Evolutionary conservation across 1,140 invertebrate genomes (phyloP).

Genomic region (Aleiodes sp.): DNA sequence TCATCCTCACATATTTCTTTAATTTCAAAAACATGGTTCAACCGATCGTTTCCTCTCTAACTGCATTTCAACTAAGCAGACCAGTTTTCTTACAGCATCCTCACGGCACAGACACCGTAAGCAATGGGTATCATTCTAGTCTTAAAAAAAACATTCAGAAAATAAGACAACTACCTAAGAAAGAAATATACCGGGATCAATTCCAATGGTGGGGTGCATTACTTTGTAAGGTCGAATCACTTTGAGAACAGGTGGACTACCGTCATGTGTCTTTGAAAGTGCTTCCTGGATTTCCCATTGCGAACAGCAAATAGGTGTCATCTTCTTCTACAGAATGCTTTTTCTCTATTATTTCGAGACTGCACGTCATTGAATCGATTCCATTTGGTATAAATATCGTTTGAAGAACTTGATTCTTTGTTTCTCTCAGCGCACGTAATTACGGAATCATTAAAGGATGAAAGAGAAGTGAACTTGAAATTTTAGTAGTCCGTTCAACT

Average conservation of each 20-base stretch:
- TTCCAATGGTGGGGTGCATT: slow-evolving; percentile 19
- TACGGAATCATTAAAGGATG: not conserved
- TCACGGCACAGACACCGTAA: slow-evolving; percentile 16
- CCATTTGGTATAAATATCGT: too few species aligned
- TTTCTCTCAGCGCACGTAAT: not conserved
- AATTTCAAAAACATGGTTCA: not conserved
- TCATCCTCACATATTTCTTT: not conserved
- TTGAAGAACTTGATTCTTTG: too few species aligned
- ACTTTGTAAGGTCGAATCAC: slow-evolving; percentile 24
- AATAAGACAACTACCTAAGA: too few species aligned
- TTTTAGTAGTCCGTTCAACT: slow-evolving; percentile 22
- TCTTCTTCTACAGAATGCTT: slow-evolving; percentile 8
- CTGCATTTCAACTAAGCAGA: slow-evolving; percentile 17
- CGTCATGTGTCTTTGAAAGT: not conserved
- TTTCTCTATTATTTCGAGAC: not conserved
- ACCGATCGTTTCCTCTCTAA: not conserved
- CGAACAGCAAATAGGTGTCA: not conserved
- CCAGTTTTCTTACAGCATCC: slow-evolving; percentile 18
- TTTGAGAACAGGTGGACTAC: slow-evolving; percentile 5
- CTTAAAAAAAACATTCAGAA: not conserved
- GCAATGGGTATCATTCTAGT: not conserved
- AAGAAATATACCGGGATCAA: slow-evolving; percentile 15
- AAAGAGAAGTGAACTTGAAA: not conserved
- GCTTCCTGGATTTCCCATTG: slow-evolving; percentile 24
- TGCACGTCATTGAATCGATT: too few species aligned